Evolutionary conservation across 2,113 vertebrate genomes (phyloP).

Genomic region (Petrocephalus microphthalmus): DNA sequence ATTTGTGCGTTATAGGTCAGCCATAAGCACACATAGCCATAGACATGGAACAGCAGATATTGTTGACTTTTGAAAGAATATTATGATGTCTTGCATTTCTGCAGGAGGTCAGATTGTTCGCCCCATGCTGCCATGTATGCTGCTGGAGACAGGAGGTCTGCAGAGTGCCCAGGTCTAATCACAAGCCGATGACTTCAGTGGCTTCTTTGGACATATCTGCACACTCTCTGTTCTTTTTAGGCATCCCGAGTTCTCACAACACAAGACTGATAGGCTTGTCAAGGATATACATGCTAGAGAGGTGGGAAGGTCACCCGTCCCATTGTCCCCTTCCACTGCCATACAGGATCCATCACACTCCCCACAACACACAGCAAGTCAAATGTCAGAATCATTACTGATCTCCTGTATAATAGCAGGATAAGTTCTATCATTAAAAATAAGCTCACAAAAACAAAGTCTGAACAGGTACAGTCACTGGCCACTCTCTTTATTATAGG

Average conservation of each 20-base stretch:
- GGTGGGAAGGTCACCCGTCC: neutral
- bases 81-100: neutral
- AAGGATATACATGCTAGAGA: neutral
- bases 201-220: neutral
- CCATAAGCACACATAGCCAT: neutral
- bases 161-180: neutral
- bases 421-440: neutral
- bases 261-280: neutral
- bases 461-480: neutral
- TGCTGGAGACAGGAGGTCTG: neutral
- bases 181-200: neutral
- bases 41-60: neutral
- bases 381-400: neutral
- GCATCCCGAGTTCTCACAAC: neutral
- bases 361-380: neutral
- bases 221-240: neutral
- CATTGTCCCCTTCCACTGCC: neutral
- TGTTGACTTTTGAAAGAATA: neutral
- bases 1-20: neutral
- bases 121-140: neutral
- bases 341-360: neutral
- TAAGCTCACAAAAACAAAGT: neutral
- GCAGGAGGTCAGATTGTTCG: neutral
- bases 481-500: neutral
- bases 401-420: neutral